Base-by-base conservation (phyloP, 2,888 invertebrate species). In the Congeria kusceri region DNA sequence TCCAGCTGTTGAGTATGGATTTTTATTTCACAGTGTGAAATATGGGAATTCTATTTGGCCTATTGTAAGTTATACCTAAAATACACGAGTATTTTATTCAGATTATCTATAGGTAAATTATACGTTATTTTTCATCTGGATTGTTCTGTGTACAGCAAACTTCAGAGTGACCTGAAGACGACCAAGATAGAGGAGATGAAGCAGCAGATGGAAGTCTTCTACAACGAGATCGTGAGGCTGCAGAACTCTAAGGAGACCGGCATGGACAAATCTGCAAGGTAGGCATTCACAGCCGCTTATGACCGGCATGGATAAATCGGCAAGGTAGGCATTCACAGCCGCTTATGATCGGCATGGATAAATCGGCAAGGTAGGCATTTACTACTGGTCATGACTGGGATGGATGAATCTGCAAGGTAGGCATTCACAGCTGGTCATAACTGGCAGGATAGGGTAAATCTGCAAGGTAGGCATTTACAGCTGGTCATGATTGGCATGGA, bases 121-220 rank as follows among this genome's bases (percentile, higher is more conserved):
- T n/a, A n/a, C n/a, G n/a, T n/a, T n/a, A n/a, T n/a, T n/a, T 5
- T 9, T 3, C 3, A 39, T 39, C 13, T 39, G 39, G 13, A 1
- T 39, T 39, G 39, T 39, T 39, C 13, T 39, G 39, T 39, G 9
- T 1, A 20, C 79, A 93, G 92, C 63, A 93, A 93, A 80, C 80
- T 93, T 3, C 91, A 92, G 75, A 88, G 91, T 85, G 93, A 93
- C 79, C 63, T 93, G 76, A 93, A 93, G 77, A 90, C 92, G 15
- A 93, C 93, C 25, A 93, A 92, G 72, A 76, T 92, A 28, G 93
- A 92, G 39, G 93, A 93, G 73, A 82, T 93, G 87, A 91, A 89
- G 58, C 80, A 90, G 20, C 93, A 93, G 73, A 80, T 92, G 84
- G 93, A 93, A 68, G 90, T 88, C 29, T 88, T 91, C 32, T 92